These are phyloP conservation scores for Montipora capricornis DNA, from an alignment of 64 coral and sea anemone genomes.

Conservation along the genomic window DNA sequence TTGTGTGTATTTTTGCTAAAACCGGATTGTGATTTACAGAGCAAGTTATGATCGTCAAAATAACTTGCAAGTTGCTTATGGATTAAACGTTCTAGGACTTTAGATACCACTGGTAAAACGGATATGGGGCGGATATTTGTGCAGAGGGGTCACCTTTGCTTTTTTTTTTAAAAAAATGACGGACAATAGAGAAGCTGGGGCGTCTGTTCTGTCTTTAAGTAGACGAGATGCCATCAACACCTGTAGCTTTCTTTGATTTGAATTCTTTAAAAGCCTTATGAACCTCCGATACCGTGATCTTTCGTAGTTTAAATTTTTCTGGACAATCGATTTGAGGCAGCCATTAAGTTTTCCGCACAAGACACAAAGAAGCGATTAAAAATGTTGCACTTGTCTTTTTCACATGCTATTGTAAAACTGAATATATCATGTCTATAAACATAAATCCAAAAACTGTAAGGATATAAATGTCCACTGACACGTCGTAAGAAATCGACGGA, in stretches of 20 bases:
- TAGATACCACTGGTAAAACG: slow-evolving; percentile 45
- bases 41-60: slow-evolving; percentile 21
- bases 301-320: slow-evolving; percentile 9
- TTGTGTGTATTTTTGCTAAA: slow-evolving; percentile 26
- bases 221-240: not conserved
- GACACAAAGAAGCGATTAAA: slow-evolving; percentile 49
- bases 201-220: slow-evolving; percentile 19
- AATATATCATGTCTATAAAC: too few species aligned
- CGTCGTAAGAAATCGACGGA: too few species aligned
- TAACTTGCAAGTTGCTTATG: slow-evolving; percentile 14
- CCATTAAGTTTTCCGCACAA: not conserved
- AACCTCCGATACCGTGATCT: slow-evolving; percentile 25
- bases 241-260: not conserved
- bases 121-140: slow-evolving; percentile 44
- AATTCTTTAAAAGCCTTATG: not conserved
- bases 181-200: slow-evolving; percentile 8
- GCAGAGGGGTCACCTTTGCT: slow-evolving; percentile 28
- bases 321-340: not conserved
- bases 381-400: slow-evolving; percentile 28
- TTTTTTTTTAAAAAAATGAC: not conserved
- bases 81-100: slow-evolving; percentile 43
- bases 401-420: too few species aligned
- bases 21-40: slow-evolving; percentile 1
- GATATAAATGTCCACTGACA: too few species aligned
- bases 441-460: too few species aligned